Evolutionary conservation across 2,113 vertebrate genomes (phyloP).

Genomic region (Dolichotis patagonum): DNA sequence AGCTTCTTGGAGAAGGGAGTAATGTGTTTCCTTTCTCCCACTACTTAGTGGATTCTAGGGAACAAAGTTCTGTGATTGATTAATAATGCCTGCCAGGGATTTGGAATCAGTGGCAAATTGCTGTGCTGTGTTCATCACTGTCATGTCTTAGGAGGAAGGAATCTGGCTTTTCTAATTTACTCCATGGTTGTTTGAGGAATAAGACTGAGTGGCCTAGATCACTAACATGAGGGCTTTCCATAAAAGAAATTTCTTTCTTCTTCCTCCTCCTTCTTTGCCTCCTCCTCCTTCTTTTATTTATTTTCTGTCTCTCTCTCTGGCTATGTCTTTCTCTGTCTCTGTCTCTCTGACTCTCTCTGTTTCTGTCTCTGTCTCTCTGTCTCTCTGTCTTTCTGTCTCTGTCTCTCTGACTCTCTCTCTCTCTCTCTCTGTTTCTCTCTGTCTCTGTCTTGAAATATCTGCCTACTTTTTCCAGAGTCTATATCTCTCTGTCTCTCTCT

Average conservation of each 20-base stretch:
- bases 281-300: background rate
- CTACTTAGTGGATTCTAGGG: background rate
- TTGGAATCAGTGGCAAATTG: background rate
- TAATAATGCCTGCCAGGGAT: conserved; percentile 29
- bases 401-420: no score
- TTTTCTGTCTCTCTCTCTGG: background rate
- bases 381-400: background rate
- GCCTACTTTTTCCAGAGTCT: no score
- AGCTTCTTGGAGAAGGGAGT: background rate
- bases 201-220: background rate
- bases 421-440: background rate
- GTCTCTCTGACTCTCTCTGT: background rate
- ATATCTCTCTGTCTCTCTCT: no score
- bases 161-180: background rate
- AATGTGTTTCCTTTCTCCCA: background rate
- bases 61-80: background rate
- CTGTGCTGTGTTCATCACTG: background rate
- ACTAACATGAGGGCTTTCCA: background rate
- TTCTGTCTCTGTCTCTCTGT: background rate
- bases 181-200: background rate
- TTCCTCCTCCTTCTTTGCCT: background rate
- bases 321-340: background rate
- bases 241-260: background rate
- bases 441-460: background rate
- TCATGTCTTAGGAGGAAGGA: background rate